These are phyloP conservation scores for Eupleurogrammus muticus DNA, from an alignment of 2,797 vertebrate genomes.

Conservation along the genomic window DNA sequence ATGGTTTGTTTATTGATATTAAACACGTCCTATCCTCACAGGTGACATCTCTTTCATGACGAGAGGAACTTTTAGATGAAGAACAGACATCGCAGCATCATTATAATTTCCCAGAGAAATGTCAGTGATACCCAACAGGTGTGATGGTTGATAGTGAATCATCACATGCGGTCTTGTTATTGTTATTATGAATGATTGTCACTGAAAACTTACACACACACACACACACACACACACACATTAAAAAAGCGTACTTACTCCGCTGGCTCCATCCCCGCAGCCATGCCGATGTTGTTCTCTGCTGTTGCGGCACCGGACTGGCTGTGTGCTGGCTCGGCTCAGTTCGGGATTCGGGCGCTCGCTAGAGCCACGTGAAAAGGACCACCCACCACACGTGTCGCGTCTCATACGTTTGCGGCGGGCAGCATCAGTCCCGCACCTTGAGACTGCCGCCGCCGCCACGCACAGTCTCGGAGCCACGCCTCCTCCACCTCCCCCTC, in stretches of 20 bases:
- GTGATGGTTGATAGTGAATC: not conserved
- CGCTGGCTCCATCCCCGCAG: conserved; percentile 82
- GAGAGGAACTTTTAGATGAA: not conserved
- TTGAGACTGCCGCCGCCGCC: conserved; percentile 48
- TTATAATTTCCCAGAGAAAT: not conserved
- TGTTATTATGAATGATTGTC: not conserved
- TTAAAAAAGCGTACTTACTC: conserved; percentile 78
- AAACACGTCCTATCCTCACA: not conserved
- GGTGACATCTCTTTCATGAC: not conserved
- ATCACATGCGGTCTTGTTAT: not conserved
- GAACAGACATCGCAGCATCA: not conserved
- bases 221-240: too few species aligned
- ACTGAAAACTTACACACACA: not conserved
- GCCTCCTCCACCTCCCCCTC: conserved; percentile 19
- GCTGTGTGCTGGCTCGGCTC: conserved; percentile 32
- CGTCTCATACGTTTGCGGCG: conserved; percentile 41
- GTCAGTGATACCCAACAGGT: not conserved
- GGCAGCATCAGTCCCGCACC: conserved; percentile 40
- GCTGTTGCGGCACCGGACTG: conserved; percentile 62
- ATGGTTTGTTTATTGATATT: not conserved
- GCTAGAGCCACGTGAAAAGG: conserved; percentile 81
- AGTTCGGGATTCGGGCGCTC: conserved; percentile 37
- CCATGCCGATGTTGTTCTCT: conserved; percentile 74
- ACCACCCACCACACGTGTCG: conserved; percentile 83
- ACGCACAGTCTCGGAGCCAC: conserved; percentile 18